Conservation (phyloP, 2,888 invertebrate genomes). For the Agriopis aurantiaria region DNA sequence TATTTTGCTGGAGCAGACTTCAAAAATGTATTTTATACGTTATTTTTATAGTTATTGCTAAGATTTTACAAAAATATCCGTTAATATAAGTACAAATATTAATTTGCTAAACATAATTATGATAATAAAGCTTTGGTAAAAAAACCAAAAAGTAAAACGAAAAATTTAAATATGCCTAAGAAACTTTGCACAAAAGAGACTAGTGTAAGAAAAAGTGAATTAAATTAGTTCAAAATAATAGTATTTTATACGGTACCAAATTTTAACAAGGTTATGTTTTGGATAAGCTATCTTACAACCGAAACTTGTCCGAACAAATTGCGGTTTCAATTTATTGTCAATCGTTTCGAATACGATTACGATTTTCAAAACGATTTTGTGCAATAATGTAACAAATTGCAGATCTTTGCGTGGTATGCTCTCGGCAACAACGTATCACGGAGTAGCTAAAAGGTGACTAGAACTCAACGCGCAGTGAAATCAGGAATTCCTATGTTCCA, state of each 20-base stretch:
- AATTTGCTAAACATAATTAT: too few relatives aligned
- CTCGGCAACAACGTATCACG: slow-evolving; percentile 14
- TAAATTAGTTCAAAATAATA: neutral
- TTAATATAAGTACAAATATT: too few relatives aligned
- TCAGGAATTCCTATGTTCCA: slow-evolving; percentile 20
- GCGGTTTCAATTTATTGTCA: slow-evolving; percentile 5
- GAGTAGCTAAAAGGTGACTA: slow-evolving; percentile 14
- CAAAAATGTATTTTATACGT: neutral
- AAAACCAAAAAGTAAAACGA: too few relatives aligned
- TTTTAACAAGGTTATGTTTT: neutral
- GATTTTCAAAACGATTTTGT: slow-evolving; percentile 1
- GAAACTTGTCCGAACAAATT: slow-evolving; percentile 4
- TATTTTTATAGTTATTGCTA: too few relatives aligned
- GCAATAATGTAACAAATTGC: neutral
- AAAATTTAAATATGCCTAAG: too few relatives aligned
- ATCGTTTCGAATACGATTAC: neutral
- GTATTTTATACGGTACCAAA: neutral
- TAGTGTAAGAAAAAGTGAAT: too few relatives aligned
- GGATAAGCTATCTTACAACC: neutral
- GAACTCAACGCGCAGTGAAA: slow-evolving; percentile 16
- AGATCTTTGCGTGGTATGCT: slow-evolving; percentile 10
- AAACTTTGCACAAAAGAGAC: neutral
- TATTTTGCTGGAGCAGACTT: neutral
- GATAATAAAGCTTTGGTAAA: too few relatives aligned
- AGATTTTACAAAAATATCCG: too few relatives aligned